Evolutionary conservation across 2,113 vertebrate species (phyloP), one percentile per base, ranked within the genome.

Genomic region (Oostethus manadensis): DNA sequence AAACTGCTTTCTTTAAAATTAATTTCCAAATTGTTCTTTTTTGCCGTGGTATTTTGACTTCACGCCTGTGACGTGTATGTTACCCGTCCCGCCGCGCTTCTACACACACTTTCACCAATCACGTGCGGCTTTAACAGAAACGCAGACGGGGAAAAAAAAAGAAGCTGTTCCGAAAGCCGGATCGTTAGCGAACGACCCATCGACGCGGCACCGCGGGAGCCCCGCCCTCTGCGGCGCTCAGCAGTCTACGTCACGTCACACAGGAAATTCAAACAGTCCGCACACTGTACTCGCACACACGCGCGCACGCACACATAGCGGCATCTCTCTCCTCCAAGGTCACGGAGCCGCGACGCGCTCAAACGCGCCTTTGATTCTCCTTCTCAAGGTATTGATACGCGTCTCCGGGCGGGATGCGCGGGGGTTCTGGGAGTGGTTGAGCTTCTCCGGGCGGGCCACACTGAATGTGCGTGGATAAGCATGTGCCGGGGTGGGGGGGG

Each of bases 311-410:
- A 33, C 15, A 45, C 33, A 66, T 60, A 56, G 66, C 62, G 74
- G 71, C 80, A 76, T 85, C 83, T 78, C 20, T 57, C 63, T 1
- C 59, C 73, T 50, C 59, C 84, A 88, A 88, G 86, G 88, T 89
- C 86, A 88, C 47, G 57, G 55, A 55, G 57, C 46, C 66, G 43
- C 63, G 70, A 68, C 62, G 3, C 62, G 60, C 54, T 18, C 57
- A 56, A 29, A 16, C 62, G 18, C 59, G 14, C 44, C 47, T 58
- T 4, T 42, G 55, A 23, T 48, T 47, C 62, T 18, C 10, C 14
- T n/a, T 3, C 13, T 14, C 5, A 68, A 88, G 87, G 88, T 88
- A 88, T 76, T 60, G 15, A 33, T 38, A 11, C 17, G 56, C 1
- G 3, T 38, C 23, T 59, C 40, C 51, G 18, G 6, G 21, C 9